Conservation (phyloP, 2,888 invertebrate genomes). For the Syrista parreyssii region DNA sequence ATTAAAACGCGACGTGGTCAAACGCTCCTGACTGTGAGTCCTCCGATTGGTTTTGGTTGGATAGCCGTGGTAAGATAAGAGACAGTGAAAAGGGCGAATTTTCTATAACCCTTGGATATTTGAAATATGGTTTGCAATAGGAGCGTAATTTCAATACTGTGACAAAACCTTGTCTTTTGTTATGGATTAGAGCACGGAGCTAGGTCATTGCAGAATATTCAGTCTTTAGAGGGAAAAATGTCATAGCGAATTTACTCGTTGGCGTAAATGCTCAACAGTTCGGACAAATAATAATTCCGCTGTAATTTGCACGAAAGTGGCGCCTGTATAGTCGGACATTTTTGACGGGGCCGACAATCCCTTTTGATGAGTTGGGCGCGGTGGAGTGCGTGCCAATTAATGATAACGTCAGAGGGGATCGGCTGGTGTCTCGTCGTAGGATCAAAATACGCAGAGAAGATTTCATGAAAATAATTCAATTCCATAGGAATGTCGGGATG, state of each 20-base stretch:
- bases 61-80: background rate
- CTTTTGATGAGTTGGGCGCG: slow-evolving; percentile 49
- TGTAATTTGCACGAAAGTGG: background rate
- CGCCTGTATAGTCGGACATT: background rate
- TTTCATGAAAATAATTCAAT: background rate
- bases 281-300: background rate
- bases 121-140: background rate
- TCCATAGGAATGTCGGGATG: background rate
- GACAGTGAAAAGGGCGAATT: background rate
- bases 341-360: slow-evolving; percentile 34
- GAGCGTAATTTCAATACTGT: background rate
- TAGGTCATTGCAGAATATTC: too few species aligned
- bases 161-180: background rate
- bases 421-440: background rate
- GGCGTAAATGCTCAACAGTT: background rate
- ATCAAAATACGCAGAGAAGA: background rate
- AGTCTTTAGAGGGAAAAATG: background rate
- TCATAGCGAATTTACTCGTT: background rate
- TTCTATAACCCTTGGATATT: background rate
- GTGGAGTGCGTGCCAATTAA: slow-evolving; percentile 49
- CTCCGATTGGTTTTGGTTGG: background rate
- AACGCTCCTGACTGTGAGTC: slow-evolving; percentile 16
- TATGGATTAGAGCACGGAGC: too few species aligned
- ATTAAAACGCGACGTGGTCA: slow-evolving; percentile 47
- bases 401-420: slow-evolving; percentile 39